Conservation (phyloP, 2,797 vertebrate genomes). For the Phrynocephalus forsythii region DNA sequence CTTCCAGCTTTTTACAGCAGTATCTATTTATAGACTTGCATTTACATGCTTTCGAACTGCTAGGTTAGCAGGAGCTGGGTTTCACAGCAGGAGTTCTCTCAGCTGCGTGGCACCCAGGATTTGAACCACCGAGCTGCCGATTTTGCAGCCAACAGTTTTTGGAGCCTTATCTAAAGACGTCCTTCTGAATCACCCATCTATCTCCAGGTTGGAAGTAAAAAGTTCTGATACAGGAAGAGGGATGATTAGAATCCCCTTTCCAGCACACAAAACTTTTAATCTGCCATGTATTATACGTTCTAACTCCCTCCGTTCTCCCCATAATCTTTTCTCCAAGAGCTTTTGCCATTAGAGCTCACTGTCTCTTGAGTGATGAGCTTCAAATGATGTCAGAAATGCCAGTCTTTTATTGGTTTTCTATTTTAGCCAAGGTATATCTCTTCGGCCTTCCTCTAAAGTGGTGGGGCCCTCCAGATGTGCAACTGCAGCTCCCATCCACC, state of each 20-base stretch:
- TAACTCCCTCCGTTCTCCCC: not conserved
- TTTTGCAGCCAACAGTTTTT: too few species aligned
- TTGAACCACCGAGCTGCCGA: too few species aligned
- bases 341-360: not conserved
- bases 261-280: not conserved
- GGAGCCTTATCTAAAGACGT: not conserved
- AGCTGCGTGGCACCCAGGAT: too few species aligned
- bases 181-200: not conserved
- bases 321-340: not conserved
- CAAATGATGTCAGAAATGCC: not conserved
- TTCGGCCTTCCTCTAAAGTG: not conserved
- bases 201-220: not conserved
- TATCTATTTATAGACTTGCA: too few species aligned
- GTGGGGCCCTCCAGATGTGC: not conserved
- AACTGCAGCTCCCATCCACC: too few species aligned
- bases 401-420: not conserved
- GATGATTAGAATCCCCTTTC: not conserved
- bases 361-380: too few species aligned
- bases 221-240: not conserved
- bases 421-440: not conserved
- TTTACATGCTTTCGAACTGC: too few species aligned
- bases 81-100: too few species aligned
- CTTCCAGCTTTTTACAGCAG: too few species aligned
- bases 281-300: not conserved
- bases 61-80: too few species aligned